Conservation (phyloP, 1,140 invertebrate species). For the Drosophila melanogaster region DNA sequence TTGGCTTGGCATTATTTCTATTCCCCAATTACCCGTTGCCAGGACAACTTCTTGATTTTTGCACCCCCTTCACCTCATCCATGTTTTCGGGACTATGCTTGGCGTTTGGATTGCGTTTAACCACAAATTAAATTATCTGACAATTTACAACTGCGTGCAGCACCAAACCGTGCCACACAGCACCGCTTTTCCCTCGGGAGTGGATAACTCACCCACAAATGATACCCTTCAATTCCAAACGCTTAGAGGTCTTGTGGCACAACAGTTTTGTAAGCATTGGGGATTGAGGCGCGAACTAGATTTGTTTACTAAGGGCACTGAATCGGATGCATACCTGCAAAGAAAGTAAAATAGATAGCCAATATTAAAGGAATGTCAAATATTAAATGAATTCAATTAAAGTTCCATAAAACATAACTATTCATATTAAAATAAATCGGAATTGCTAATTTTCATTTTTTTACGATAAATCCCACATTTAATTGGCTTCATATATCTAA, state of each 20-base stretch:
- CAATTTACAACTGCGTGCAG: constrained; percentile 65
- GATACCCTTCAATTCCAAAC: constrained; percentile 4
- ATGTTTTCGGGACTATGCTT: constrained; percentile 27
- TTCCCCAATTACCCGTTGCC: constrained; percentile 67
- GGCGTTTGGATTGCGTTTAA: constrained; percentile 69
- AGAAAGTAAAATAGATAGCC: background rate
- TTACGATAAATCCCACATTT: too few relatives aligned
- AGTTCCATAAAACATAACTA: background rate
- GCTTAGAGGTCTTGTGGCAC: background rate
- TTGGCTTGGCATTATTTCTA: constrained; percentile 53
- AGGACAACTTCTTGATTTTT: constrained; percentile 51
- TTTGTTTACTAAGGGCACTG: background rate
- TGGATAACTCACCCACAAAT: constrained; percentile 17
- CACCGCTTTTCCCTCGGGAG: background rate
- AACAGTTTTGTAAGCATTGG: constrained; percentile 9
- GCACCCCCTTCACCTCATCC: constrained; percentile 2
- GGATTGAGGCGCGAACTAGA: background rate
- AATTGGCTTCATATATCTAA: too few relatives aligned
- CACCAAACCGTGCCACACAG: background rate
- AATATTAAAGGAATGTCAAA: background rate
- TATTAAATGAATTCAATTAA: background rate
- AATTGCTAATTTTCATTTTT: background rate
- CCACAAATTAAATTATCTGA: constrained; percentile 79
- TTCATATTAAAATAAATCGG: background rate
- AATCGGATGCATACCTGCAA: constrained; percentile 46